phyloP scores from a whole-genome alignment of 2,888 invertebrate genomes.

The Himalopsyche kuldschensis region DNA sequence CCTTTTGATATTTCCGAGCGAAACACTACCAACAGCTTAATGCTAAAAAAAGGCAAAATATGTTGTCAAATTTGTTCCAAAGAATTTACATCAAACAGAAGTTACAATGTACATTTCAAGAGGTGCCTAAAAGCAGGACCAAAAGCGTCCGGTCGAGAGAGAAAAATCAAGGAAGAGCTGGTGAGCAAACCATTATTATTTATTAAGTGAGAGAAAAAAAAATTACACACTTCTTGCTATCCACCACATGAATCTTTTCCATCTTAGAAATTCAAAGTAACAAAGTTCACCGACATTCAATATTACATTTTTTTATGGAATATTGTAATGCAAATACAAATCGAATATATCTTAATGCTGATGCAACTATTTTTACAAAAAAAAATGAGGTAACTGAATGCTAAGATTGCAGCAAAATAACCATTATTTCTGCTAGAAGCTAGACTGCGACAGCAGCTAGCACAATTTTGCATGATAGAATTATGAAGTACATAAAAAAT shows the following conservation, averaged over 20 bases:
- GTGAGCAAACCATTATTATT: background rate
- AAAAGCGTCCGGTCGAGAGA: background rate
- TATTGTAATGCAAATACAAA: no score
- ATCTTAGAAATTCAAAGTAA: background rate
- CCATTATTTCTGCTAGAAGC: no score
- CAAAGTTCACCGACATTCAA: background rate
- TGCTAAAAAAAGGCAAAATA: conserved; percentile 5
- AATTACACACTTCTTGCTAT: no score
- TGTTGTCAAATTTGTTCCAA: conserved; percentile 31
- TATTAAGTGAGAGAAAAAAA: no score
- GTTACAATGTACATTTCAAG: conserved; percentile 18
- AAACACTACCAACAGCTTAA: background rate
- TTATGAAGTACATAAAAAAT: no score
- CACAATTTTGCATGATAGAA: no score
- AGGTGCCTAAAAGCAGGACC: conserved; percentile 18
- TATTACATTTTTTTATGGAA: no score
- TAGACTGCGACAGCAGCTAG: no score
- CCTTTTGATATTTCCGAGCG: background rate
- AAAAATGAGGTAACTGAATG: no score
- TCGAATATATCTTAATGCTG: no score
- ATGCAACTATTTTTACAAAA: no score
- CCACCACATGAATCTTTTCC: background rate
- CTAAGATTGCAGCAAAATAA: no score
- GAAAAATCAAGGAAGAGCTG: conserved; percentile 17
- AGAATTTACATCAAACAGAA: conserved; percentile 23